These are phyloP conservation scores for Unio pictorum DNA, from an alignment of 2,888 invertebrate genomes.

Conservation along the genomic window DNA sequence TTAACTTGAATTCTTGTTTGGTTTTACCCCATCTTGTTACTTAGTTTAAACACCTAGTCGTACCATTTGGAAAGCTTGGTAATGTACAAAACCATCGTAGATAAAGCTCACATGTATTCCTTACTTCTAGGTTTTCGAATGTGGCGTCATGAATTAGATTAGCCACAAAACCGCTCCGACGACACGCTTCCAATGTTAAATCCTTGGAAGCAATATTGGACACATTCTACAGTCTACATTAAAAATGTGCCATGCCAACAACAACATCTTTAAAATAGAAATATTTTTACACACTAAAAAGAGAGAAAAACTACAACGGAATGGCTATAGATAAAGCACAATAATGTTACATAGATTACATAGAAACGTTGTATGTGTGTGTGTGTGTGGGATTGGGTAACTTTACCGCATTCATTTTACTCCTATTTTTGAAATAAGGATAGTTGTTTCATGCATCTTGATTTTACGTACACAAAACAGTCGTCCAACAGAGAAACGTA, in stretches of 20 bases:
- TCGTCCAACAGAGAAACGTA: conserved; percentile 35
- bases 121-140: conserved; percentile 39
- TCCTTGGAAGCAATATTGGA: conserved; percentile 31
- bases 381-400: not conserved
- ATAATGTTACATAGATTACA: no score
- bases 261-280: no score
- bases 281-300: no score
- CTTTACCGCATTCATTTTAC: not conserved
- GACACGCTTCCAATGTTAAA: conserved; percentile 48
- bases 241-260: not conserved
- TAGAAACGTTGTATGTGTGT: no score
- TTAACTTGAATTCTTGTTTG: no score
- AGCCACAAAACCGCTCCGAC: conserved; percentile 29
- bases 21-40: no score
- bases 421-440: not conserved
- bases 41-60: no score
- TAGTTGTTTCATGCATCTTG: not conserved
- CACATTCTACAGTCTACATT: not conserved
- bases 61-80: no score
- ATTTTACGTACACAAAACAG: conserved; percentile 36
- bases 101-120: conserved; percentile 36
- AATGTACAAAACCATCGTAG: no score
- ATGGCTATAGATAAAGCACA: no score
- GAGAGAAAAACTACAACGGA: no score
- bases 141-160: conserved; percentile 15